Evolutionary conservation across 1,140 invertebrate genomes (phyloP).

Genomic region (Chironomus striatipennis): DNA sequence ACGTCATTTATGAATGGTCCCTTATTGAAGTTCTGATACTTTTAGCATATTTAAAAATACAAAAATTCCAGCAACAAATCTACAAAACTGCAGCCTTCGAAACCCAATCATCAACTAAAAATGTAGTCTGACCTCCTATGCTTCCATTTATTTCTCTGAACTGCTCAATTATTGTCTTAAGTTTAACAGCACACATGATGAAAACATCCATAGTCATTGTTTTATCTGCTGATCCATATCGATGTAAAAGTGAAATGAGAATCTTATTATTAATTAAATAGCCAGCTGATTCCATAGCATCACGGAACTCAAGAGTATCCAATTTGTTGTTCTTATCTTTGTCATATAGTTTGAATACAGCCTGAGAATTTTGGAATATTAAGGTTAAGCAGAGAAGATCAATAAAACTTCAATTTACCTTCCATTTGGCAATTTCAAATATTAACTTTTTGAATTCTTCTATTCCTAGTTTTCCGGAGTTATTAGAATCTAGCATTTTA

Average conservation of each 20-base stretch:
- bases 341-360: slow-evolving; percentile 81
- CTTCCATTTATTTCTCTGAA: slow-evolving; percentile 65
- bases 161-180: slow-evolving; percentile 89
- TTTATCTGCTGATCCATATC: slow-evolving; percentile 77
- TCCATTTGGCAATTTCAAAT: slow-evolving; percentile 81
- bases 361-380: slow-evolving; percentile 43
- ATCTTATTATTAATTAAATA: slow-evolving; percentile 86
- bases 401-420: slow-evolving; percentile 66
- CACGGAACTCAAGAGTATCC: slow-evolving; percentile 73
- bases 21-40: too few relatives aligned
- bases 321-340: slow-evolving; percentile 70
- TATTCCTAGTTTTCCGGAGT: slow-evolving; percentile 87
- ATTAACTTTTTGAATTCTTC: slow-evolving; percentile 88
- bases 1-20: too few relatives aligned
- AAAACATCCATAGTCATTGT: slow-evolving; percentile 89
- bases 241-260: slow-evolving; percentile 77
- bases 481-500: slow-evolving; percentile 86
- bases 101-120: slow-evolving; percentile 79
- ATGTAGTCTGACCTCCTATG: slow-evolving; percentile 62
- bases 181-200: slow-evolving; percentile 84
- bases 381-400: too few relatives aligned
- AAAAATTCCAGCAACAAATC: too few relatives aligned
- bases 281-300: slow-evolving; percentile 78
- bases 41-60: too few relatives aligned
- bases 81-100: slow-evolving; percentile 78